Base-by-base conservation (phyloP, 2,888 invertebrate genomes). In the Helleia helle region DNA sequence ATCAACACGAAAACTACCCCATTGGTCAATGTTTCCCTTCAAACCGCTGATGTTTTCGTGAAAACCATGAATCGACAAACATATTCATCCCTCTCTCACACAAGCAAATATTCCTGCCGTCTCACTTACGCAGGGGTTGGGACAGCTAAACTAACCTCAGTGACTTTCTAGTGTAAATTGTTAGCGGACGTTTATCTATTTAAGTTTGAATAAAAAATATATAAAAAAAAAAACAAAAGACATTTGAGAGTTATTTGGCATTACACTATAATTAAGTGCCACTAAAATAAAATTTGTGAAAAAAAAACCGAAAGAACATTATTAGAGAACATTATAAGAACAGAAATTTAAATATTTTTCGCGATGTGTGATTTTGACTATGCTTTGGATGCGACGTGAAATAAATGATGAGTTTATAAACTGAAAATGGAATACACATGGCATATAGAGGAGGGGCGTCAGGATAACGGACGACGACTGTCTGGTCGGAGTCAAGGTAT, bases 341-440 rank as follows among this genome's bases (percentile, higher is more conserved):
- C n/a, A n/a, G n/a, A n/a, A n/a, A 7, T 34, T 34, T 22, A 12
- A 22, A 22, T 1, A n/a, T 42, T 44, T 44, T 39, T n/a, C 41
- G 51, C 40, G 46, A 65, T 66, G 69, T 59, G 60, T 50, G 49
- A 48, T 37, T 50, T 51, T 40, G 57, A 58, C 17, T 58, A 56
- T 39, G 52, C 55, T 22, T 42, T 65, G 45, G 67, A 67, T 45
- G 62, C 58, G 24, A 64, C 65, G 46, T 67, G 53, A 56, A 42
- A 56, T 28, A 39, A 14, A 50, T 46, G 46, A 57, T 56, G 55
- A 40, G 38, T 45, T 50, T 48, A 49, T 56, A 48, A 49, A 46
- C 47, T 58, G 61, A 81, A 65, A 52, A 84, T 84, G 84, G 84
- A 84, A 76, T 84, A 83, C 59, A 58, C 79, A 44, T 81, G 83